Evolutionary conservation across 2,888 invertebrate species (phyloP).

Genomic region (Thereva unica): DNA sequence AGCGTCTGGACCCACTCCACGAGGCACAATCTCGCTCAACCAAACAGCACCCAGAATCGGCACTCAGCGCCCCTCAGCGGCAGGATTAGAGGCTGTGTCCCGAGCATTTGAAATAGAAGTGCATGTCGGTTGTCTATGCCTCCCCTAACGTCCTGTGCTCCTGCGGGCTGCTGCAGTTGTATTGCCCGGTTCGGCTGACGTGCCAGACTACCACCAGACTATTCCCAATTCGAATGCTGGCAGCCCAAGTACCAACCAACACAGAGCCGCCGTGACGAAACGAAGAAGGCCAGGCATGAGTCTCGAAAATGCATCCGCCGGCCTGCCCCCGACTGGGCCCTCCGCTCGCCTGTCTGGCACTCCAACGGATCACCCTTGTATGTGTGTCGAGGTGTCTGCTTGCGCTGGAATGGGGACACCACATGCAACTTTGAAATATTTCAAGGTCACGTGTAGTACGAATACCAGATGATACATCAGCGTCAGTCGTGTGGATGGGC

Average conservation of each 20-base stretch:
- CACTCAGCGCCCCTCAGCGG: too few species aligned
- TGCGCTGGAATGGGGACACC: conserved; percentile 26
- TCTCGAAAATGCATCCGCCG: conserved; percentile 17
- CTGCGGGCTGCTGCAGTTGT: conserved; percentile 3
- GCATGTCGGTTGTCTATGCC: conserved; percentile 2
- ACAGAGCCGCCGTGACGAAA: neutral
- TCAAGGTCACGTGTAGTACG: conserved; percentile 34
- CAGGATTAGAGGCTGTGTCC: too few species aligned
- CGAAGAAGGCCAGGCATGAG: conserved; percentile 9
- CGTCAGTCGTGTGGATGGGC: neutral
- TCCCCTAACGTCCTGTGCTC: neutral
- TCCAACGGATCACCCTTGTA: neutral
- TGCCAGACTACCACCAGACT: conserved; percentile 22
- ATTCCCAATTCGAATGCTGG: neutral
- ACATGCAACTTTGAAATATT: conserved; percentile 36
- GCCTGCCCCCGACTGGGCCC: conserved; percentile 1
- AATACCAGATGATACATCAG: conserved; percentile 29
- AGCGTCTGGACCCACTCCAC: too few species aligned
- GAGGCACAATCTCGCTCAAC: too few species aligned
- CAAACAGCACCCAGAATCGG: too few species aligned
- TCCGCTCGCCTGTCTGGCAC: conserved; percentile 18
- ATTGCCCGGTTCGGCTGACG: neutral
- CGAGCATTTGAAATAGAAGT: neutral
- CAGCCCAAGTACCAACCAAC: conserved; percentile 1
- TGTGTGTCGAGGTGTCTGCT: conserved; percentile 21